phyloP scores from a whole-genome alignment of 2,113 vertebrate species.

The Dinomys branickii region DNA sequence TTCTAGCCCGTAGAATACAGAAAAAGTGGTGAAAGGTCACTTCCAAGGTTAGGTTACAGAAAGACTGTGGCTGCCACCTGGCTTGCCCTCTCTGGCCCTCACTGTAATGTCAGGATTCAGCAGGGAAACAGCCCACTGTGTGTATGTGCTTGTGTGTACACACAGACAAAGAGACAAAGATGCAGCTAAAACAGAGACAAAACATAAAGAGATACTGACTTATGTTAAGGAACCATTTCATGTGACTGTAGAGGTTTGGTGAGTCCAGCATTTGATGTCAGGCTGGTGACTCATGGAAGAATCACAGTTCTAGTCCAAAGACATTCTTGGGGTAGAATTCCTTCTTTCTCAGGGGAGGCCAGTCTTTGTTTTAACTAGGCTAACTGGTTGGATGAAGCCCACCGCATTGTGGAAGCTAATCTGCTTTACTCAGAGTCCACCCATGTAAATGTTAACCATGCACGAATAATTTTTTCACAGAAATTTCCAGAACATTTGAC shows the following conservation, averaged over 20 bases:
- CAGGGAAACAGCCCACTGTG: background rate
- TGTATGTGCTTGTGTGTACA: background rate
- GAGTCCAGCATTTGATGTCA: background rate
- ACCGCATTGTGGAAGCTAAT: background rate
- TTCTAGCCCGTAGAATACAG: background rate
- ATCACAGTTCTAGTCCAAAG: background rate
- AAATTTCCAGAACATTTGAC: background rate
- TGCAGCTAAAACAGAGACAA: background rate
- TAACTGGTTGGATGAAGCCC: background rate
- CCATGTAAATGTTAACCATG: background rate
- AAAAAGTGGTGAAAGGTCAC: background rate
- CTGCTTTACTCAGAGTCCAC: background rate
- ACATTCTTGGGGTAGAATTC: background rate
- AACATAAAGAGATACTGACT: background rate
- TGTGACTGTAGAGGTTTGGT: background rate
- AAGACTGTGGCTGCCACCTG: background rate
- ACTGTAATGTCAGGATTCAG: background rate
- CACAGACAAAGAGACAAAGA: background rate
- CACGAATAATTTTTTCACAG: background rate
- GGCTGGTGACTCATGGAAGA: background rate
- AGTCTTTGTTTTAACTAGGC: background rate
- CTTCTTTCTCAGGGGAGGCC: background rate
- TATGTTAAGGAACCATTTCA: background rate
- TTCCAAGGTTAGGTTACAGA: background rate
- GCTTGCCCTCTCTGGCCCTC: background rate